Evolutionary conservation across 2,888 invertebrate species (phyloP).

Genomic region (Tetropium fuscum): DNA sequence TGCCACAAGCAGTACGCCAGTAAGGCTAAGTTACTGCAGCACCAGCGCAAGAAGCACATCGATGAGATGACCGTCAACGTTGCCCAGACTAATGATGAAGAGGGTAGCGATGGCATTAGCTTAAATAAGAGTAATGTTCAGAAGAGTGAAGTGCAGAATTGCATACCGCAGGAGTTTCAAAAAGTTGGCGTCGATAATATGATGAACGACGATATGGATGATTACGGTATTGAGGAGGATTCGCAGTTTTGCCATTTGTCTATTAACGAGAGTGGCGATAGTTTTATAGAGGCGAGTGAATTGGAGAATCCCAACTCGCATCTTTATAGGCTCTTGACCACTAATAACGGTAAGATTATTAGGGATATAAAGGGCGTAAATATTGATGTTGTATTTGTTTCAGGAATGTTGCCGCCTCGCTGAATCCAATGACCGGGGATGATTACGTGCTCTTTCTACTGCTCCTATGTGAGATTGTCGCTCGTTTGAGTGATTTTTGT

Average conservation of each 20-base stretch:
- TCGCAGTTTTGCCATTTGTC: slow-evolving; percentile 49
- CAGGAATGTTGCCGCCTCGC: slow-evolving; percentile 61
- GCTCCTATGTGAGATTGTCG: slow-evolving; percentile 51
- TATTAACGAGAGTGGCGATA: slow-evolving; percentile 43
- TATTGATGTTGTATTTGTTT: slow-evolving; percentile 22
- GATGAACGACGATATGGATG: slow-evolving; percentile 35
- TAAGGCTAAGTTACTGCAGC: slow-evolving; percentile 78
- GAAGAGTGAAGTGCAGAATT: slow-evolving; percentile 8
- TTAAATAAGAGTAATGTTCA: slow-evolving; percentile 6
- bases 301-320: slow-evolving; percentile 50
- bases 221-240: slow-evolving; percentile 43
- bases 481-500: slow-evolving; percentile 49
- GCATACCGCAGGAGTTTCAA: slow-evolving; percentile 25
- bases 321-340: slow-evolving; percentile 60
- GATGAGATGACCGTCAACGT: slow-evolving; percentile 58
- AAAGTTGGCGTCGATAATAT: slow-evolving; percentile 37
- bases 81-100: slow-evolving; percentile 23
- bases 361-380: neutral
- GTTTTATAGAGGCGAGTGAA: slow-evolving; percentile 41
- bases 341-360: slow-evolving; percentile 57
- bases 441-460: slow-evolving; percentile 46
- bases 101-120: slow-evolving; percentile 5
- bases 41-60: slow-evolving; percentile 75
- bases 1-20: slow-evolving; percentile 92
- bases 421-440: slow-evolving; percentile 46